These are phyloP conservation scores for Dipodomys ordii DNA, from an alignment of 2,113 vertebrate species.

Conservation along the genomic window DNA sequence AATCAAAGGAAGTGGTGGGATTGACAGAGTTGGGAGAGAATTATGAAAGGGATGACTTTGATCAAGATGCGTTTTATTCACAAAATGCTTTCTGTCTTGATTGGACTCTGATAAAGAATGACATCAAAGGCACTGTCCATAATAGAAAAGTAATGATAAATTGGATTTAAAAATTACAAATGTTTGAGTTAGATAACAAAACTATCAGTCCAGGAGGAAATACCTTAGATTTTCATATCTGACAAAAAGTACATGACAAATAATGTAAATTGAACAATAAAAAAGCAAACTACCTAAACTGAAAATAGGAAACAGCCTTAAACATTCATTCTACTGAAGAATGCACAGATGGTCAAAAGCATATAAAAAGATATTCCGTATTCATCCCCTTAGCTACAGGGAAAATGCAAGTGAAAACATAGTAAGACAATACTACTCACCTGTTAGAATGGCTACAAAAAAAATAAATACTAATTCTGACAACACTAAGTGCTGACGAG, in stretches of 20 bases:
- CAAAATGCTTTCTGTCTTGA: background rate
- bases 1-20: too few species aligned
- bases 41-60: too few species aligned
- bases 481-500: background rate
- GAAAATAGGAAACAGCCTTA: background rate
- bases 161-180: background rate
- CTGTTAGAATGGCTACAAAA: background rate
- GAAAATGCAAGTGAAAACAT: conserved; percentile 16
- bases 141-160: background rate
- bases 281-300: background rate
- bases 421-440: background rate
- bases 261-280: background rate
- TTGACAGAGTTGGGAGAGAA: too few species aligned
- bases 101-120: background rate
- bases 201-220: background rate
- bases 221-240: background rate
- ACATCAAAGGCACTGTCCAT: background rate
- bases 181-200: background rate
- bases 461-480: background rate
- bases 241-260: background rate
- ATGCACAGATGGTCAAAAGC: background rate
- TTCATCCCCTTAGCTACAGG: background rate
- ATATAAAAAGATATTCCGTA: background rate
- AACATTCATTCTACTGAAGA: background rate
- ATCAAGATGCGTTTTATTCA: too few species aligned